A percentile compares a stretch with the other conserved stretches of the same genome.
These are phyloP conservation scores for Ranitomeya variabilis DNA, from an alignment of 2,113 vertebrate species.

Conservation along the genomic window DNA sequence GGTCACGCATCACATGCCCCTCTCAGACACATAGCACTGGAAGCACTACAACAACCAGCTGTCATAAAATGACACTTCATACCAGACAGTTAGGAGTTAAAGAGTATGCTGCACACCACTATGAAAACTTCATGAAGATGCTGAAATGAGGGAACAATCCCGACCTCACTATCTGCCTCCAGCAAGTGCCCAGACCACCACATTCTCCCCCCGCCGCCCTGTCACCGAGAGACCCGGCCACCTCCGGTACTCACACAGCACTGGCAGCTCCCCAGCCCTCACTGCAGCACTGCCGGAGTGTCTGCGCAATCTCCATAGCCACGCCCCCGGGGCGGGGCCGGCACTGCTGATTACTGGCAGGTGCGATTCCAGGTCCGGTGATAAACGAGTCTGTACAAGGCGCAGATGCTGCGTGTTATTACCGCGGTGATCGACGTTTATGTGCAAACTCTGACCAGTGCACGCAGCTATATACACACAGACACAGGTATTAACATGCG, in stretches of 20 bases:
- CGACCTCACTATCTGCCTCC: too few species aligned
- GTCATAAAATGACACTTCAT: background rate
- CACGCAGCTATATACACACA: too few species aligned
- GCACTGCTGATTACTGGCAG: background rate
- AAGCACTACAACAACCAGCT: background rate
- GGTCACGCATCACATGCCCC: background rate
- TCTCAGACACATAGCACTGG: background rate
- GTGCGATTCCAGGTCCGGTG: too few species aligned
- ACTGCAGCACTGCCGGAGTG: conserved; percentile 26
- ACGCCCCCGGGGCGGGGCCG: conserved; percentile 7
- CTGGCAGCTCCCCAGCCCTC: background rate
- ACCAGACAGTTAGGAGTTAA: background rate
- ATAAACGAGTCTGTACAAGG: too few species aligned
- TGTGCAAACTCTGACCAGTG: too few species aligned
- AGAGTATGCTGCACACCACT: background rate
- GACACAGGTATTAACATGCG: too few species aligned
- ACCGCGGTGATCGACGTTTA: too few species aligned
- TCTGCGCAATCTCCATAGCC: conserved; percentile 45
- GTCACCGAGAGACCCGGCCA: background rate
- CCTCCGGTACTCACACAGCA: background rate
- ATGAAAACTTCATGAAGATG: background rate
- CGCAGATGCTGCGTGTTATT: too few species aligned
- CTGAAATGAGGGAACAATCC: background rate
- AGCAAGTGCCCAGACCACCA: background rate
- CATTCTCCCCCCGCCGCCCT: background rate